Evolutionary conservation across 2,888 invertebrate genomes (phyloP), one percentile per base, ranked within the genome.

Genomic region (Hyppa rectilinea): DNA sequence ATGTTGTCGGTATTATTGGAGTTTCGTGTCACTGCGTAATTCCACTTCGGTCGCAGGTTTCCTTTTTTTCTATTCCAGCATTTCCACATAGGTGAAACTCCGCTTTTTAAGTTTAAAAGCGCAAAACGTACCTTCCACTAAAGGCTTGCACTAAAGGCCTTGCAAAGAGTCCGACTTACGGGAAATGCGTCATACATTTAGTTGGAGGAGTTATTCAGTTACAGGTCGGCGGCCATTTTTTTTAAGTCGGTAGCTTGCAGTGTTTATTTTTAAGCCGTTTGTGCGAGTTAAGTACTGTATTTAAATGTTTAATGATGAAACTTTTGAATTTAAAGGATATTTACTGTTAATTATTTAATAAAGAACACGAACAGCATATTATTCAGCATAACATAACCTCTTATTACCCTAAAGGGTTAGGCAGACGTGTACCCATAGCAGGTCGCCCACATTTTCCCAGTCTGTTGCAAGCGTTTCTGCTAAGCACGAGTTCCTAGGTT

Each of bases 1-100:
- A 75, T 71, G 75, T 71, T 70, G 75, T 73, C 68, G 66, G 73
- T 75, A 69, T 75, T 80, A 62, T 71, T 78, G 47, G 79, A 78
- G 80, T 88, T 88, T 80, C 89, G 87, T 87, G 88, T 88, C 89
- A 84, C 85, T 83, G 90, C 86, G 86, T 86, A 87, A 88, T 88
- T 89, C 79, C 81, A 82, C 81, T 82, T 83, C 80, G 78, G 77
- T 82, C 78, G 76, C 73, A 70, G 56, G 52, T 53, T 43, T 68
- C 50, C 40, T 71, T 74, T 85, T 87, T 83, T 75, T 55, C 56
- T 47, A 34, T 56, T 50, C 36, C 72, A 47, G 73, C 49, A 74
- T 82, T 80, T 83, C 59, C 70, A 76, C 63, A 60, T 76, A 79
- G 68, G 85, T 75, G 49, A 66, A 81, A 78, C 75, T 66, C 58